Evolutionary conservation across 2,888 invertebrate genomes (phyloP), one percentile per base, ranked within the genome.

Genomic region (Lasiommata megera): DNA sequence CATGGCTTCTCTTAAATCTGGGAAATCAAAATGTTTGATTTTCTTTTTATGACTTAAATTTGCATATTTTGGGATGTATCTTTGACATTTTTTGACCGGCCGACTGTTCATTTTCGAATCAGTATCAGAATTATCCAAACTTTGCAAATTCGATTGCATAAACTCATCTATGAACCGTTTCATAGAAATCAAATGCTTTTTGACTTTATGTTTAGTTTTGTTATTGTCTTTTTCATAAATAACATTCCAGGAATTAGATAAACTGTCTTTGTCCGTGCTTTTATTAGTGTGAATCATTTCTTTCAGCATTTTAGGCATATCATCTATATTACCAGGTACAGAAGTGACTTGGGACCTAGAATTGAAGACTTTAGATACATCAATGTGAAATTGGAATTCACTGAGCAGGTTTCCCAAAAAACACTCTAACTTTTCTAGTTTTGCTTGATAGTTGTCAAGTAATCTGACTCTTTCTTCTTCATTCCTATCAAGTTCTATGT

Each of bases 341-440:
- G 77, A 66, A 0, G 76, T 73, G 0, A 78, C 72, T n/a, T 80
- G 57, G 1, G 84, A 76, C 12, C 73, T 76, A 11, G 69, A 71
- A 0, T 77, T 73, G 29, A 89, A 88, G 0, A 89, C 69, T 70
- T 88, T 89, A 0, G 89, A 86, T 0, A 89, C 83, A 62, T 89
- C 84, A 59, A 89, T 84, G 53, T 88, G 88, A 47, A 88, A 90
- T 56, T 84, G 79, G 55, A 89, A 88, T 44, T 90, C 88, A 0
- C 75, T 64, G 0, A 90, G 66, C 17, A 90, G 43, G 31, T 86
- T 82, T 56, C 83, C 83, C 0, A 89, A 63, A 0, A 82, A 63
- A 37, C 64, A 62, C 38, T 88, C 86, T 12, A 86, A 65, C 58
- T 84, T 84, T 44, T 87, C 84, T 5, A 90, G 68, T 55, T 80